phyloP scores from a whole-genome alignment of 2,888 invertebrate genomes.

The Trachelus tabidus region DNA sequence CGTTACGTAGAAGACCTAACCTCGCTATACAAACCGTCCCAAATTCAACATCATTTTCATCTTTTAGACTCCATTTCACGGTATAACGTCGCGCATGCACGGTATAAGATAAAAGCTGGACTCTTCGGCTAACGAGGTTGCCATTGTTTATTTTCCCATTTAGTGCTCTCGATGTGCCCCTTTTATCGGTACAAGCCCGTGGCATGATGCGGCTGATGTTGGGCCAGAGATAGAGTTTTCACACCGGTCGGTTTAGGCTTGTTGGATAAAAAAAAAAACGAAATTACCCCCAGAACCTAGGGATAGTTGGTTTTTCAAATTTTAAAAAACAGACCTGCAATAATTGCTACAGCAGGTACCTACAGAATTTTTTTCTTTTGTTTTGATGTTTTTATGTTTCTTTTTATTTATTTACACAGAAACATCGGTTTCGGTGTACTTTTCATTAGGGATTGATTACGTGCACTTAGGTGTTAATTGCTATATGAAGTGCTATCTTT shows the following conservation, averaged over 20 bases:
- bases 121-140: slow-evolving; percentile 52
- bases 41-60: slow-evolving; percentile 49
- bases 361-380: neutral
- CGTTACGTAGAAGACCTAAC: slow-evolving; percentile 23
- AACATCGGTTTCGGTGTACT: neutral
- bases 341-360: neutral
- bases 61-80: slow-evolving; percentile 59
- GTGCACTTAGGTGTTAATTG: neutral
- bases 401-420: neutral
- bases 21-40: slow-evolving; percentile 27
- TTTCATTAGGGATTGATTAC: neutral
- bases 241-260: neutral
- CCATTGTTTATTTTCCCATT: slow-evolving; percentile 59
- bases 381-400: neutral
- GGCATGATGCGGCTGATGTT: slow-evolving; percentile 39
- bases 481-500: neutral
- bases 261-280: neutral
- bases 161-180: slow-evolving; percentile 21
- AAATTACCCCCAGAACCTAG: neutral
- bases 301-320: neutral
- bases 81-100: slow-evolving; percentile 52
- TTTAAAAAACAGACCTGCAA: neutral
- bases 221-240: slow-evolving; percentile 37
- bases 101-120: slow-evolving; percentile 44
- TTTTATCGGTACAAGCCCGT: slow-evolving; percentile 14